Base-by-base conservation (phyloP, 2,888 invertebrate genomes). In the Aporophyla nigra region DNA sequence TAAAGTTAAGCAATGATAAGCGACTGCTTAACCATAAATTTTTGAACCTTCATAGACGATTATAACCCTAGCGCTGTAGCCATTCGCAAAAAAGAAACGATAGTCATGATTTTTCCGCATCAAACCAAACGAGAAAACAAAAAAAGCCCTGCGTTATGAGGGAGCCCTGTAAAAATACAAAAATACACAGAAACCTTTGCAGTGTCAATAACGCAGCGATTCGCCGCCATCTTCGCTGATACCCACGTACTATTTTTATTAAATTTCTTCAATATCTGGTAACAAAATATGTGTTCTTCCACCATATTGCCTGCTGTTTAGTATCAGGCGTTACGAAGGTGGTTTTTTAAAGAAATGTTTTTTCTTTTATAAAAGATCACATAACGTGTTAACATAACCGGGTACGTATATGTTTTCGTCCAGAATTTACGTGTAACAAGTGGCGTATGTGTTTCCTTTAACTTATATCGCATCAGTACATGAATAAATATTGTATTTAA, bases 201-300 rank as follows among this genome's bases (percentile, higher is more conserved):
- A 68, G 53, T 33, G n/a, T 4, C 5, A 71, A 73, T 73, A 83
- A 56, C 69, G 49, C 49, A 65, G 27, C 33, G 19, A 63, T 69
- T 68, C 68, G n/a, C 58, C 43, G 19, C 71, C 61, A 49, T 80
- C n/a, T 56, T 63, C 46, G 19, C 67, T 63, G 46, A 58, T 72
- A 68, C 72, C 12, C 88, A 87, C 84, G 84, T 87, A 61, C 71
- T 80, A 75, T 74, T 81, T 86, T 74, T 86, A 87, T 83, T 78
- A 78, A 73, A 70, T 76, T 80, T 76, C 27, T 72, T 62, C 69
- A 70, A 61, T 80, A 76, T 76, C 65, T 72, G 46, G 49, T 33
- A 71, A 76, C 67, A 78, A 76, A 76, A 71, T 72, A 72, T 63
- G 65, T 66, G n/a, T 67, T 70, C 71, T 58, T 9, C 33, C 46